Percentiles rank a stretch among this genome's conserved stretches.
Conservation (phyloP, 2,888 invertebrate species). For the Caenorhabditis imperialis region DNA sequence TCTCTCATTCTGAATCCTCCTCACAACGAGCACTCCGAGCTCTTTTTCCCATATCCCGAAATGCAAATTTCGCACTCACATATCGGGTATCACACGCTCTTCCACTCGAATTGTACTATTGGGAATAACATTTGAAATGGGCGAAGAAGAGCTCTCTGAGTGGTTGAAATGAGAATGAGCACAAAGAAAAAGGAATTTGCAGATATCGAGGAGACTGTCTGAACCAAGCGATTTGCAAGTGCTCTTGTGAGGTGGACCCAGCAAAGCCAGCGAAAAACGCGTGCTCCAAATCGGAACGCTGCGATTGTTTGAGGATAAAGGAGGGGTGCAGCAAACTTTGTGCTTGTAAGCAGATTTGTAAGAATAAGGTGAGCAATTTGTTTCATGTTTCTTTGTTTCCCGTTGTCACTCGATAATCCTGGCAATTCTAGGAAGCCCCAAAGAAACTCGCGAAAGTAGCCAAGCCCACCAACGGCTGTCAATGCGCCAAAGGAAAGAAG, state of each 20-base stretch:
- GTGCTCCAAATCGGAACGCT: slow-evolving; percentile 77
- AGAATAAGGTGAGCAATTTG: slow-evolving; percentile 70
- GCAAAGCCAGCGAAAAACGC: slow-evolving; percentile 77
- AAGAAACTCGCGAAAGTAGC: slow-evolving; percentile 74
- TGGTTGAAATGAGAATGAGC: too few relatives aligned
- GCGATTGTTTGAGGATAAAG: slow-evolving; percentile 78
- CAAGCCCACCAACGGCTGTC: slow-evolving; percentile 76
- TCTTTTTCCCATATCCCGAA: slow-evolving; percentile 6
- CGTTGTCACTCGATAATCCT: too few relatives aligned
- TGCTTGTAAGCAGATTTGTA: slow-evolving; percentile 78
- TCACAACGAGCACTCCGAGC: neutral
- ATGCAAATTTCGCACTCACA: slow-evolving; percentile 23
- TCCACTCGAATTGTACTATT: slow-evolving; percentile 39
- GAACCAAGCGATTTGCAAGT: slow-evolving; percentile 78
- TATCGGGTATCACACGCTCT: slow-evolving; percentile 45
- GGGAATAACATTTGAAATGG: too few relatives aligned
- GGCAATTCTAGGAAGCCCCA: slow-evolving; percentile 74
- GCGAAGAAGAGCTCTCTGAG: too few relatives aligned
- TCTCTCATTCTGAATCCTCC: neutral
- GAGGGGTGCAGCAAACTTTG: slow-evolving; percentile 77
- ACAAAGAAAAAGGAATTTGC: slow-evolving; percentile 28
- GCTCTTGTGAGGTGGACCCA: slow-evolving; percentile 78
- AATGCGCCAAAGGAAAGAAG: slow-evolving; percentile 78
- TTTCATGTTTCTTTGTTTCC: too few relatives aligned
- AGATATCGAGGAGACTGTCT: slow-evolving; percentile 78